These are phyloP conservation scores for Allolobophora icterica DNA, from an alignment of 2,888 invertebrate species.

Conservation along the genomic window DNA sequence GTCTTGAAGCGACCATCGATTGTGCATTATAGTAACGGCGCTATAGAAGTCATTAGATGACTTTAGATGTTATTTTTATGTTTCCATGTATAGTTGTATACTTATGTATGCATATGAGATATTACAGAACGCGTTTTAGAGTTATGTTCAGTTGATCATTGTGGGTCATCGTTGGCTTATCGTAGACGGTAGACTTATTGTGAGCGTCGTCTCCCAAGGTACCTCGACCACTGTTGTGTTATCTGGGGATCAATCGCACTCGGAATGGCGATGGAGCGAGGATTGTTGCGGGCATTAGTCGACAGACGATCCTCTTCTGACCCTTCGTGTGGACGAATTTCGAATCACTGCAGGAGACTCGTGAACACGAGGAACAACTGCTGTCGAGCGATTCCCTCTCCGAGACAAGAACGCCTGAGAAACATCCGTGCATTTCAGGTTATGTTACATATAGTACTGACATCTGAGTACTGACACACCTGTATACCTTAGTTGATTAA, in stretches of 20 bases:
- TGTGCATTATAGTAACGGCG: too few species aligned
- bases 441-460: too few species aligned
- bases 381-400: slow-evolving; percentile 48
- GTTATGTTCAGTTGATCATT: too few species aligned
- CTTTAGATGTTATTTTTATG: too few species aligned
- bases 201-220: background rate
- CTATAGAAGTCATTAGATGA: too few species aligned
- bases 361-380: slow-evolving; percentile 50
- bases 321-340: slow-evolving; percentile 40
- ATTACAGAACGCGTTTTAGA: too few species aligned
- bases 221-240: background rate
- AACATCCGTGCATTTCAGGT: too few species aligned
- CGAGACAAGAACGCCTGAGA: slow-evolving; percentile 47
- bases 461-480: too few species aligned
- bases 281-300: background rate
- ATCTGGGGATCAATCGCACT: background rate
- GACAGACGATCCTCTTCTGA: background rate
- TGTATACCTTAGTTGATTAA: too few species aligned
- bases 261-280: background rate
- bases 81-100: too few species aligned
- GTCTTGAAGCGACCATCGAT: too few species aligned
- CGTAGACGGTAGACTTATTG: background rate
- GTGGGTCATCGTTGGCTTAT: background rate
- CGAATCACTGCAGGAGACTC: slow-evolving; percentile 45
- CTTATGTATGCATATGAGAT: too few species aligned